Evolutionary conservation across 2,113 vertebrate species (phyloP).

Genomic region (Chaetodon trifascialis): DNA sequence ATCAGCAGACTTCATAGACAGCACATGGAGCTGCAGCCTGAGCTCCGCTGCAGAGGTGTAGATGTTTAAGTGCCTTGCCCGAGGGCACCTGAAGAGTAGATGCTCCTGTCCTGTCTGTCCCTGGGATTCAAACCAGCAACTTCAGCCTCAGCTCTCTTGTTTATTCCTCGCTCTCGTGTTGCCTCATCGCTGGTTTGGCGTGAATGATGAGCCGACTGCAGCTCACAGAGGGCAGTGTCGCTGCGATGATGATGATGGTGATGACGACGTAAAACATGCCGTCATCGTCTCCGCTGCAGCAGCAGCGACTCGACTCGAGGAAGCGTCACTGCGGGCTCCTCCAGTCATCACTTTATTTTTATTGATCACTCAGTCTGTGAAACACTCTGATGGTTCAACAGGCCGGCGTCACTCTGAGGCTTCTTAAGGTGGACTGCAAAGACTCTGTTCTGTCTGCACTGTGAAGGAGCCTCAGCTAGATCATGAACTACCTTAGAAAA

Average conservation of each 20-base stretch:
- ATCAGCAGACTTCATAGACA: background rate
- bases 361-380: background rate
- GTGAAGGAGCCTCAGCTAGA: background rate
- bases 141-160: background rate
- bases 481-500: background rate
- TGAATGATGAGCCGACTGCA: background rate
- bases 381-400: background rate
- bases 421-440: background rate
- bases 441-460: background rate
- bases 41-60: conserved; percentile 2
- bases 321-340: too few species aligned
- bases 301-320: too few species aligned
- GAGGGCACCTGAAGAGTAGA: background rate
- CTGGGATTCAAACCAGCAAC: background rate
- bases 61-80: conserved; percentile 45
- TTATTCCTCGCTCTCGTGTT: background rate
- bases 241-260: background rate
- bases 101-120: background rate
- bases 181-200: background rate
- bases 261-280: too few species aligned
- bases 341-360: background rate
- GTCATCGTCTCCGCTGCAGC: background rate
- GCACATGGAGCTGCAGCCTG: background rate
- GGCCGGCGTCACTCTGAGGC: background rate
- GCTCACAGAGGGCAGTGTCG: background rate